These are phyloP conservation scores for Motacilla alba DNA, from an alignment of 2,113 vertebrate species.

Conservation along the genomic window DNA sequence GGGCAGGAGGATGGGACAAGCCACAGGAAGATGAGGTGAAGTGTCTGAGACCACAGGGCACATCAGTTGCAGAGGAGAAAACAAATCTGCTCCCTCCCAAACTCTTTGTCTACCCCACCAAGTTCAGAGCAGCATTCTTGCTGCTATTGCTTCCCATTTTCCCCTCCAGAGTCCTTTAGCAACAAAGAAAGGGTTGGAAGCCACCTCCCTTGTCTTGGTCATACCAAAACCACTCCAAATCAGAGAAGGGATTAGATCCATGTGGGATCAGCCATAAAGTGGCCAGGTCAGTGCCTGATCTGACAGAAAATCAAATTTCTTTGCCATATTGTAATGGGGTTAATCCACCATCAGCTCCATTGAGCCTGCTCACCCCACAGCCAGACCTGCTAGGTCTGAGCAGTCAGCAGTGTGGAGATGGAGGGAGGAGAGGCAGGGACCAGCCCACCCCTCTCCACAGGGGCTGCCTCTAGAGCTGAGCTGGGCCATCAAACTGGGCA, in stretches of 20 bases:
- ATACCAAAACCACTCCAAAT: rapidly evolving
- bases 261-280: rapidly evolving
- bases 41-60: rapidly evolving
- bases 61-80: background rate
- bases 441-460: background rate
- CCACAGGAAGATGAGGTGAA: background rate
- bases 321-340: rapidly evolving
- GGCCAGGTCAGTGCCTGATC: background rate
- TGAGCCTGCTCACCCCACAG: background rate
- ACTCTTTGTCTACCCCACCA: background rate
- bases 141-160: background rate
- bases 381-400: background rate
- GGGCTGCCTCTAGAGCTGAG: background rate
- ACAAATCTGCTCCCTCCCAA: background rate
- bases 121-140: background rate
- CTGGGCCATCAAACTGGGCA: background rate
- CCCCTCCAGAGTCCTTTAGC: background rate
- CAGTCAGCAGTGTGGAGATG: too few species aligned
- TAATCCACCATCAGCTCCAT: too few species aligned
- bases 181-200: rapidly evolving
- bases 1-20: background rate
- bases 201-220: background rate
- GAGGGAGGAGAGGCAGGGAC: background rate
- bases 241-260: background rate
- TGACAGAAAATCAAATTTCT: background rate